phyloP scores from a whole-genome alignment of 2,888 invertebrate species.

The Tipula unca region DNA sequence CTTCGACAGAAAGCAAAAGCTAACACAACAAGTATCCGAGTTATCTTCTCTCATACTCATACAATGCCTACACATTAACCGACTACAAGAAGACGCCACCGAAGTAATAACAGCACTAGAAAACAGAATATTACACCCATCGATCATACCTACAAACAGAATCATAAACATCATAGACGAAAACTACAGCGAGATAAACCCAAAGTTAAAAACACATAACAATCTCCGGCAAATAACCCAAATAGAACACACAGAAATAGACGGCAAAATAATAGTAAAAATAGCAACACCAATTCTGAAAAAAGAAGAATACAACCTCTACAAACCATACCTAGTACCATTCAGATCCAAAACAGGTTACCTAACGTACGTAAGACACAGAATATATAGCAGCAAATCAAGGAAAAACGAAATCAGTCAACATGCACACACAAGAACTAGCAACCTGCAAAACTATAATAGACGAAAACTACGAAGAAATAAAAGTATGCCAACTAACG shows the following conservation, averaged over 20 bases:
- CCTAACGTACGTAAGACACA: not conserved
- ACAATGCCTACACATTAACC: not conserved
- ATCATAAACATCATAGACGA: not conserved
- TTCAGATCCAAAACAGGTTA: not conserved
- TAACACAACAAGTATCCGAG: not conserved
- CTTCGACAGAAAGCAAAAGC: not conserved
- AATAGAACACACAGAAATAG: not conserved
- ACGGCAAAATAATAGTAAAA: not conserved
- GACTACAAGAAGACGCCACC: not conserved
- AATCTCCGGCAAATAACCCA: not conserved
- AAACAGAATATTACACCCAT: too few species aligned
- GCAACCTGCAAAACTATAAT: too few species aligned
- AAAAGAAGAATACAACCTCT: not conserved
- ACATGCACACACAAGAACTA: too few species aligned
- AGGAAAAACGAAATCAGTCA: not conserved
- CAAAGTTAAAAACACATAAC: not conserved
- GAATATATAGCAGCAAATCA: not conserved
- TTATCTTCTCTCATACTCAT: not conserved
- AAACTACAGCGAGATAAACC: not conserved
- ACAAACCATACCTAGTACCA: not conserved
- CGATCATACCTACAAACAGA: not conserved
- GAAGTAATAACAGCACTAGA: not conserved
- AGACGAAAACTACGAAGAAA: too few species aligned
- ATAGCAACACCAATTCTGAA: not conserved
- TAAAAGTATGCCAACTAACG: too few species aligned